A percentile compares a stretch with the other conserved stretches of the same genome.
Evolutionary conservation across 2,113 vertebrate genomes (phyloP).

Genomic region (Tupaia tana): DNA sequence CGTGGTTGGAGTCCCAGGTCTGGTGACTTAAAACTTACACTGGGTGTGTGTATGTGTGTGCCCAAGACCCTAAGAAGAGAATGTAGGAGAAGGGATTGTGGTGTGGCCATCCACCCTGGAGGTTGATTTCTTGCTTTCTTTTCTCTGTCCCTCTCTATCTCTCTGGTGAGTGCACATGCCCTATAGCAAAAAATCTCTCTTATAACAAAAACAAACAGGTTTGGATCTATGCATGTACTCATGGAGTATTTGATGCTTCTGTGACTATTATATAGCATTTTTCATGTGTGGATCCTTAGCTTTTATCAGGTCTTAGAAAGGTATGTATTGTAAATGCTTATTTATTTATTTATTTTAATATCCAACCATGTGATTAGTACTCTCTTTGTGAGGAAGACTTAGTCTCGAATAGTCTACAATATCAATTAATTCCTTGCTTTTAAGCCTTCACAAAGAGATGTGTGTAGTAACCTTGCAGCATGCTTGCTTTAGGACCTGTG

Average conservation of each 20-base stretch:
- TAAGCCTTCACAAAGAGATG: slow-evolving; percentile 4
- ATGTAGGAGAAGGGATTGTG: no score
- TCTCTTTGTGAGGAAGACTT: neutral
- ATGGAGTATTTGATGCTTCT: neutral
- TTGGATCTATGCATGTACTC: neutral
- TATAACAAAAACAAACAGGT: neutral
- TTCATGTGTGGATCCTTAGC: neutral
- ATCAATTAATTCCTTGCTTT: slow-evolving; percentile 24
- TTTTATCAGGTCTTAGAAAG: slow-evolving; percentile 3
- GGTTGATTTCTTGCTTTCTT: no score
- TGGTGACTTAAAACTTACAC: no score
- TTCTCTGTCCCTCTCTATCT: no score
- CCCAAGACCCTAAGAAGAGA: no score
- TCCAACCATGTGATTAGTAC: neutral
- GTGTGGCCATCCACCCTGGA: no score
- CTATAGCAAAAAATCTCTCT: no score
- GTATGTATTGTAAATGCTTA: neutral
- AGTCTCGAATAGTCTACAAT: slow-evolving; percentile 19
- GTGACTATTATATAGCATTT: neutral
- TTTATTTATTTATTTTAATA: no score
- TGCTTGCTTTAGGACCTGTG: neutral
- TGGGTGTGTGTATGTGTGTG: no score
- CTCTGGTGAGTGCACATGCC: no score
- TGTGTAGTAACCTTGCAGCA: neutral
- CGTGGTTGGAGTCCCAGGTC: no score